Conservation (phyloP, 2,113 vertebrate genomes). For the Periophthalmodon schlosseri region DNA sequence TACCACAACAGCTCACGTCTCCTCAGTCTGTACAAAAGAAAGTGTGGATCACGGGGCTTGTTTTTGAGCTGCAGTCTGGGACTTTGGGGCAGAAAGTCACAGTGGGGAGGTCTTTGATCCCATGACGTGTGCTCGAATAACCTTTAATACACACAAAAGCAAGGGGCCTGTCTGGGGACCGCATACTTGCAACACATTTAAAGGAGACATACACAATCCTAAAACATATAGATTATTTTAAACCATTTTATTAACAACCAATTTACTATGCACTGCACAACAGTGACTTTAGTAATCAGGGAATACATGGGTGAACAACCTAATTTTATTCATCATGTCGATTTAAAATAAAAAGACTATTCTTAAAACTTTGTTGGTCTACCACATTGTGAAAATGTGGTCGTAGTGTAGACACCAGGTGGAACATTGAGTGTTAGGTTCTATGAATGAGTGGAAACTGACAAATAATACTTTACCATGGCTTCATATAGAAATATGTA, state of each 20-base stretch:
- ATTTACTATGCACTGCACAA: not conserved
- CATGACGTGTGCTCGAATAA: constrained; percentile 49
- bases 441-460: not conserved
- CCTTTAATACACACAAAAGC: constrained; percentile 11
- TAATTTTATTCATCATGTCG: not conserved
- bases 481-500: not conserved
- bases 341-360: not conserved
- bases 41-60: constrained; percentile 14
- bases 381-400: not conserved
- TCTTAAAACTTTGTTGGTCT: not conserved
- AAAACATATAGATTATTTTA: not conserved
- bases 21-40: constrained; percentile 17
- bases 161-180: not conserved
- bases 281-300: not conserved
- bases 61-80: constrained; percentile 10
- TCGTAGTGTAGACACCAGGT: not conserved
- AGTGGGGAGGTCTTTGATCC: constrained; percentile 55
- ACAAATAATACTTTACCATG: not conserved
- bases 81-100: constrained; percentile 21
- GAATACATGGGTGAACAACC: not conserved
- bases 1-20: constrained; percentile 44
- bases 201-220: not conserved
- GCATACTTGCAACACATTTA: not conserved
- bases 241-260: not conserved
- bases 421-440: not conserved